These are phyloP conservation scores for Sepiola atlantica DNA, from an alignment of 2,888 invertebrate species.

Conservation along the genomic window DNA sequence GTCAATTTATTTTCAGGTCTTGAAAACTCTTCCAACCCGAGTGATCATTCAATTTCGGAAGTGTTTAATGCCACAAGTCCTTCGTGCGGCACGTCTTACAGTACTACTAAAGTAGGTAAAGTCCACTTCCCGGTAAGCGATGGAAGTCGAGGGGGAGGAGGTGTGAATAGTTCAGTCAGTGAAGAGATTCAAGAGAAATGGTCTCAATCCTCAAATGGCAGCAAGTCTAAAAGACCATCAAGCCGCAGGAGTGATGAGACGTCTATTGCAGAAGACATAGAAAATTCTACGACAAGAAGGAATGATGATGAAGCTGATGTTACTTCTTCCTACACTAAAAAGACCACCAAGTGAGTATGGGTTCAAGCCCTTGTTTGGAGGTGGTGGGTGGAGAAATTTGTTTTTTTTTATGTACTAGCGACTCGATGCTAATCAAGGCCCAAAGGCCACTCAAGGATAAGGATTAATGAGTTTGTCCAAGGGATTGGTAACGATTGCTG, in stretches of 20 bases:
- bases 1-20: neutral
- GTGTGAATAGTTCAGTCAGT: neutral
- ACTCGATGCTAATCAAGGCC: too few species aligned
- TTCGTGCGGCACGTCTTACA: neutral
- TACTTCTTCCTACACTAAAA: neutral
- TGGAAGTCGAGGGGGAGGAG: neutral
- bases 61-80: neutral
- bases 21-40: neutral
- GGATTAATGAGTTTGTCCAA: too few species aligned
- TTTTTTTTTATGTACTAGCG: too few species aligned
- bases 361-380: neutral
- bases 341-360: neutral
- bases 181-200: neutral
- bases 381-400: too few species aligned
- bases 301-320: neutral
- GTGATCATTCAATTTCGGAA: neutral
- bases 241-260: neutral
- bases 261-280: slow-evolving; percentile 4
- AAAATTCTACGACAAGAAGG: too few species aligned
- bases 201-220: neutral
- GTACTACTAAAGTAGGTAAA: neutral
- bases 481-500: too few species aligned
- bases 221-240: neutral
- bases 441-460: too few species aligned
- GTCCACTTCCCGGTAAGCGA: neutral